Percentiles rank a stretch among this genome's conserved stretches.
phyloP scores from a whole-genome alignment of 2,888 invertebrate genomes.

The Hipparchia semele region DNA sequence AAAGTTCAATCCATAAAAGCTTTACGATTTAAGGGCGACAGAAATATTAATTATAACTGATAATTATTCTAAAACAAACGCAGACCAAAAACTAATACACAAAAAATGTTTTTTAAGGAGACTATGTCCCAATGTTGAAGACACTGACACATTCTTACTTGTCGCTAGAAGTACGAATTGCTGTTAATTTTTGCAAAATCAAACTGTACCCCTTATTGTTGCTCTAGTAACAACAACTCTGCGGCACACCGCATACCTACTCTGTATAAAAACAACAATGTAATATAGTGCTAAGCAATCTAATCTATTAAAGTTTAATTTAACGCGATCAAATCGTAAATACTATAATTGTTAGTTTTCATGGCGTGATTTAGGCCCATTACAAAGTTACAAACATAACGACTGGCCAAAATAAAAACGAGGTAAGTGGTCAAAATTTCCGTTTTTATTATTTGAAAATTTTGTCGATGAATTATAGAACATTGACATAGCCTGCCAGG shows the following conservation, averaged over 20 bases:
- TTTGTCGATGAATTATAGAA: too few relatives aligned
- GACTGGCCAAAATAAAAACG: not conserved
- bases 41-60: too few relatives aligned
- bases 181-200: too few relatives aligned
- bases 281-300: not conserved
- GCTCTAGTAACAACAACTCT: not conserved
- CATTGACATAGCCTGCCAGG: too few relatives aligned
- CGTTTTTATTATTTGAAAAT: not conserved
- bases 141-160: too few relatives aligned
- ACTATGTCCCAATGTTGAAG: too few relatives aligned
- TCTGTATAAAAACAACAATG: conserved; percentile 1
- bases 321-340: conserved; percentile 20
- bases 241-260: not conserved
- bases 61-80: too few relatives aligned
- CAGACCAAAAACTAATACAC: too few relatives aligned
- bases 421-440: not conserved
- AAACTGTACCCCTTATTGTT: not conserved
- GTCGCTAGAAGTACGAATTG: too few relatives aligned
- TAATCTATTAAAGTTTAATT: conserved; percentile 14
- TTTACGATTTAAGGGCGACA: too few relatives aligned
- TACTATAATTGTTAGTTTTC: conserved; percentile 10
- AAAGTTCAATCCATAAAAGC: too few relatives aligned
- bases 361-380: not conserved
- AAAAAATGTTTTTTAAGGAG: too few relatives aligned
- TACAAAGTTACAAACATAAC: conserved; percentile 4